A percentile compares a stretch with the other conserved stretches of the same genome.
These are phyloP conservation scores for Hirtodrosophila alboralis DNA, from an alignment of 2,888 invertebrate genomes.

Conservation along the genomic window DNA sequence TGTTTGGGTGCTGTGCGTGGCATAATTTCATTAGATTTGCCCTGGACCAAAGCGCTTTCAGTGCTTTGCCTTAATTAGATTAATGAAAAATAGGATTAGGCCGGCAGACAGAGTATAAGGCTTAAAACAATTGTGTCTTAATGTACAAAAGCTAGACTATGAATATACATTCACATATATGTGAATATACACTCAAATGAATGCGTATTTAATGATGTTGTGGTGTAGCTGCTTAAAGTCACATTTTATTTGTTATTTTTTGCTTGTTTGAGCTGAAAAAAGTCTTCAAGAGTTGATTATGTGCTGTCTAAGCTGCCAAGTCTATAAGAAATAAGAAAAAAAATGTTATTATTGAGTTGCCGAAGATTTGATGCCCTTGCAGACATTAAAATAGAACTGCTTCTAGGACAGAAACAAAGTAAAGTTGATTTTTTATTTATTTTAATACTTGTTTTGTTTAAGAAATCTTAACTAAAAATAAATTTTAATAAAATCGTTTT, in stretches of 20 bases:
- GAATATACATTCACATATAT: not conserved
- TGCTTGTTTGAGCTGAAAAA: constrained; percentile 22
- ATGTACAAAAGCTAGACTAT: constrained; percentile 2
- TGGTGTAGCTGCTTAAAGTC: constrained; percentile 13
- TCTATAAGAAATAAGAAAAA: too few relatives aligned
- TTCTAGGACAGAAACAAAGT: too few relatives aligned
- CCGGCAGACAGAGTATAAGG: constrained; percentile 5
- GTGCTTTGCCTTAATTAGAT: constrained; percentile 56
- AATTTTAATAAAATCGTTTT: too few relatives aligned
- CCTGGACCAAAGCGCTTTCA: constrained; percentile 48
- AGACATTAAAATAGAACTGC: too few relatives aligned
- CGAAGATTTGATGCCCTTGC: too few relatives aligned
- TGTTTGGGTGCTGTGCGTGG: constrained; percentile 40
- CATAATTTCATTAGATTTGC: constrained; percentile 63
- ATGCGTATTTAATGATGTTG: not conserved
- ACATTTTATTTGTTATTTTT: constrained; percentile 2
- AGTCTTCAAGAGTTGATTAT: constrained; percentile 38
- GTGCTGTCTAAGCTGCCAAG: constrained; percentile 38
- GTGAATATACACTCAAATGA: not conserved
- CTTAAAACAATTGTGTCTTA: constrained; percentile 30
- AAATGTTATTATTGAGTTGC: too few relatives aligned
- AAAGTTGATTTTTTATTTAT: too few relatives aligned
- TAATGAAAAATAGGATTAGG: constrained; percentile 62
- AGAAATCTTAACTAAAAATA: too few relatives aligned
- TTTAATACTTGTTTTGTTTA: too few relatives aligned